A percentile compares a stretch with the other conserved stretches of the same genome.
Conservation (phyloP, 1,140 invertebrate genomes). For the Portunus trituberculatus region DNA sequence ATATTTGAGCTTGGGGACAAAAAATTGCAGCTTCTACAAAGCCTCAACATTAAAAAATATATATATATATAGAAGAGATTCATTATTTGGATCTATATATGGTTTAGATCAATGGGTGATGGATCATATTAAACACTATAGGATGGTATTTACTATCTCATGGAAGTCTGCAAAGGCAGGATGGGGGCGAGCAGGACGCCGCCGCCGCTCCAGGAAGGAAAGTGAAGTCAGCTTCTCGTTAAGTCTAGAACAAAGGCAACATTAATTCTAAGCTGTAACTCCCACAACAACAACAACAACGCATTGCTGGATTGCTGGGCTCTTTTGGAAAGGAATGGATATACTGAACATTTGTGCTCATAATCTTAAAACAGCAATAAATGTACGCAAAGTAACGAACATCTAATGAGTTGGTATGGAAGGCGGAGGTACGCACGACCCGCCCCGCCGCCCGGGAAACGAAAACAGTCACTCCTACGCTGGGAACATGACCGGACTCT, state of each 20-base stretch:
- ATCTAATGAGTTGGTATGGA: not conserved
- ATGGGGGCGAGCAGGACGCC: not conserved
- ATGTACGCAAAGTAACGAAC: not conserved
- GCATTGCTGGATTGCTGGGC: not conserved
- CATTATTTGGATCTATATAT: slow-evolving; percentile 53
- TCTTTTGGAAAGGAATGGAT: slow-evolving; percentile 1
- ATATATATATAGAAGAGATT: slow-evolving; percentile 52
- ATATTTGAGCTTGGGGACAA: slow-evolving; percentile 64
- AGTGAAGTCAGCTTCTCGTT: not conserved
- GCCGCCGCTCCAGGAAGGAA: not conserved
- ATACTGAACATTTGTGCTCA: not conserved
- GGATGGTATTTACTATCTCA: slow-evolving; percentile 63
- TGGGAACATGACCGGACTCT: too few species aligned
- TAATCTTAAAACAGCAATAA: slow-evolving; percentile 5
- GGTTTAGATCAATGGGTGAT: slow-evolving; percentile 35
- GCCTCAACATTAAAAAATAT: slow-evolving; percentile 50
- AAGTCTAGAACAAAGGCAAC: slow-evolving; percentile 24
- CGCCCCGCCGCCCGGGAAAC: not conserved
- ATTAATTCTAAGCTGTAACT: not conserved
- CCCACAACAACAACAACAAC: too few species aligned
- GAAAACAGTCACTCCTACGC: not conserved
- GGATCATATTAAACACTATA: slow-evolving; percentile 47
- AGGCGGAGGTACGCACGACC: not conserved
- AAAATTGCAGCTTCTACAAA: slow-evolving; percentile 64
- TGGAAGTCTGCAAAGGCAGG: slow-evolving; percentile 68